These are phyloP conservation scores for Henricia sp. DNA, from an alignment of 53 echinoderm and acorn worm species.

Conservation along the genomic window DNA sequence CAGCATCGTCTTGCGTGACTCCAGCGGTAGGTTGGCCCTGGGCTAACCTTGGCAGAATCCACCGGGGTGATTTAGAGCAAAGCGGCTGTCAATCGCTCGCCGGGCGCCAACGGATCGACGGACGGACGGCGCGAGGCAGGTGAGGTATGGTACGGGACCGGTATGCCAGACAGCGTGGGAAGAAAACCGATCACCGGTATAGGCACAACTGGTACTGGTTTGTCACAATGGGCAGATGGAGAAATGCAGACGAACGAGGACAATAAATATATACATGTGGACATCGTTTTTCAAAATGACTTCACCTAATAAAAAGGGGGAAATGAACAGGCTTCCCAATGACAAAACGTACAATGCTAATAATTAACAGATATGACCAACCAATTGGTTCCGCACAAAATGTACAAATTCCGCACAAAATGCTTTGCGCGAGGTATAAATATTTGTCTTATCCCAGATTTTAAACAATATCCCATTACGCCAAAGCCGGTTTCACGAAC, in stretches of 20 bases:
- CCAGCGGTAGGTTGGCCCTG: not conserved
- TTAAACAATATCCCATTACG: not conserved
- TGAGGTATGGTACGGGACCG: not conserved
- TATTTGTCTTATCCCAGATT: no score
- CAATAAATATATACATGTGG: no score
- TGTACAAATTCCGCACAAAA: no score
- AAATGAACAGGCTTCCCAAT: no score
- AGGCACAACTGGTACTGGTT: not conserved
- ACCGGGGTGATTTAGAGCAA: slow-evolving; percentile 28
- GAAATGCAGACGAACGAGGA: not conserved
- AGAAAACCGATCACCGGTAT: not conserved
- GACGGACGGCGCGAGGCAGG: slow-evolving; percentile 16
- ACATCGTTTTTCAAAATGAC: no score
- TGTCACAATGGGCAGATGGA: not conserved
- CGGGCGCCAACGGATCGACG: slow-evolving; percentile 36
- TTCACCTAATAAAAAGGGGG: no score
- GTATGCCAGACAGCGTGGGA: slow-evolving; percentile 33
- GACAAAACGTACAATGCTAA: no score
- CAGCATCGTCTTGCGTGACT: slow-evolving; percentile 34
- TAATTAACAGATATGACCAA: no score
- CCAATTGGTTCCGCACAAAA: no score
- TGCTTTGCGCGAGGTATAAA: no score
- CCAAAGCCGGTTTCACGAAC: not conserved
- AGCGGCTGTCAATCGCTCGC: slow-evolving; percentile 44
- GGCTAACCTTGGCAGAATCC: slow-evolving; percentile 5